Evolutionary conservation across 2,888 invertebrate species (phyloP).

Genomic region (Drosophila paramelanica): DNA sequence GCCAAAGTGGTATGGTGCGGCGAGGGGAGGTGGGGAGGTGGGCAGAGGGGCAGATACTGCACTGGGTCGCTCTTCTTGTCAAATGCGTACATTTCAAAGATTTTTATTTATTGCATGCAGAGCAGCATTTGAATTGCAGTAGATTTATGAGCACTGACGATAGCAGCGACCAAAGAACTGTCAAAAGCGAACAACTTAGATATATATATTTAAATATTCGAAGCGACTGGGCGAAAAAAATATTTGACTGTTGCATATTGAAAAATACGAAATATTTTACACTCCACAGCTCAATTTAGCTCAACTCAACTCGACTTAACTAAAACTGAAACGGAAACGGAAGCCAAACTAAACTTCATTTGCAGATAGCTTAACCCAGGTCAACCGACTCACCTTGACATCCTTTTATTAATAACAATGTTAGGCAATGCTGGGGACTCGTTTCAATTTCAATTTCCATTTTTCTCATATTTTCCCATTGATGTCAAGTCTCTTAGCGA

Average conservation of each 20-base stretch:
- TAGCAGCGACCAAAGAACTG: slow-evolving; percentile 14
- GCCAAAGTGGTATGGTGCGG: slow-evolving; percentile 47
- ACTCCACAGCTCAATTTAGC: not conserved
- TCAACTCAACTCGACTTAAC: not conserved
- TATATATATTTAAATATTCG: slow-evolving; percentile 42
- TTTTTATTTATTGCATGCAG: slow-evolving; percentile 68
- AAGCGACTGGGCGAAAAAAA: slow-evolving; percentile 27
- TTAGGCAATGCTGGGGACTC: slow-evolving; percentile 45
- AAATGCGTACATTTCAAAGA: slow-evolving; percentile 67
- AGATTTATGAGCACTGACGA: slow-evolving; percentile 58
- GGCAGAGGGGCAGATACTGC: not conserved
- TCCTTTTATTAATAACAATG: slow-evolving; percentile 34
- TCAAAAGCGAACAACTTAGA: slow-evolving; percentile 48
- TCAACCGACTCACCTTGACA: slow-evolving; percentile 58
- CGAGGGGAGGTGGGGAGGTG: not conserved
- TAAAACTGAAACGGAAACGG: not conserved
- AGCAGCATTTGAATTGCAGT: slow-evolving; percentile 68
- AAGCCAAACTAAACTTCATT: slow-evolving; percentile 4
- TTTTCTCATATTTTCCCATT: slow-evolving; percentile 17
- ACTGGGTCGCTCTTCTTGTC: slow-evolving; percentile 37
- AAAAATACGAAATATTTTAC: not conserved
- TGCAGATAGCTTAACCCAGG: not conserved
- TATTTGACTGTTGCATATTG: slow-evolving; percentile 35
- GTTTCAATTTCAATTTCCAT: slow-evolving; percentile 30
- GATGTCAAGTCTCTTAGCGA: slow-evolving; percentile 53